These are phyloP conservation scores for Xiphophorus hellerii DNA, from an alignment of 2,113 vertebrate genomes.

Conservation along the genomic window DNA sequence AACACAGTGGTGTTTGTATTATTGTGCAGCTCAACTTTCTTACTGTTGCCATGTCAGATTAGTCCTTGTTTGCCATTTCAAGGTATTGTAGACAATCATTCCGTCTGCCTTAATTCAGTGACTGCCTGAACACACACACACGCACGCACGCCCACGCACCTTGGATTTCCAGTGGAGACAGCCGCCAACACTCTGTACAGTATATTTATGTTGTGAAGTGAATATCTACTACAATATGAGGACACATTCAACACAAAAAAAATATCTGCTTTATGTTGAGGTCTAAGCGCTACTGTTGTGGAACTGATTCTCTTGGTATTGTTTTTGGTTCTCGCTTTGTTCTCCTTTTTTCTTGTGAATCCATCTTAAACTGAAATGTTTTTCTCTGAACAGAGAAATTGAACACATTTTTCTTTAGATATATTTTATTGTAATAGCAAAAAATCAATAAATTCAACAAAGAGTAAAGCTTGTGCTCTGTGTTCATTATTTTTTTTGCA, in stretches of 20 bases:
- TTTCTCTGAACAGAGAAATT: conserved; percentile 51
- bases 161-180: conserved; percentile 31
- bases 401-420: conserved; percentile 70
- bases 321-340: conserved; percentile 42
- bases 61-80: conserved; percentile 33
- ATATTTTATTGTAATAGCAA: conserved; percentile 81
- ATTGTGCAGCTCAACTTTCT: conserved; percentile 37
- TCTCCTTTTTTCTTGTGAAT: conserved; percentile 49
- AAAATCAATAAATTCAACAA: conserved; percentile 74
- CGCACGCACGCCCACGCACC: conserved; percentile 2
- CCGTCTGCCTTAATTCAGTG: conserved; percentile 68
- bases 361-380: conserved; percentile 37
- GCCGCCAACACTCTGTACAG: conserved; percentile 65
- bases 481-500: conserved; percentile 2
- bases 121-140: conserved; percentile 25
- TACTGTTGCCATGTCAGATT: conserved; percentile 24
- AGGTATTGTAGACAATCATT: conserved; percentile 70
- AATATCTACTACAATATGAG: conserved; percentile 63
- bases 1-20: conserved; percentile 24
- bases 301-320: conserved; percentile 61
- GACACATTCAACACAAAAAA: conserved; percentile 51
- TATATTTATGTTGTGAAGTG: conserved; percentile 79
- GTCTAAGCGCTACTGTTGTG: conserved; percentile 63
- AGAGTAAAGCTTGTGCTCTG: conserved; percentile 34
- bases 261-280: conserved; percentile 62